Percentiles rank a stretch among this genome's conserved stretches.
Evolutionary conservation across 2,888 invertebrate genomes (phyloP).

Genomic region (Bimastos eiseni): DNA sequence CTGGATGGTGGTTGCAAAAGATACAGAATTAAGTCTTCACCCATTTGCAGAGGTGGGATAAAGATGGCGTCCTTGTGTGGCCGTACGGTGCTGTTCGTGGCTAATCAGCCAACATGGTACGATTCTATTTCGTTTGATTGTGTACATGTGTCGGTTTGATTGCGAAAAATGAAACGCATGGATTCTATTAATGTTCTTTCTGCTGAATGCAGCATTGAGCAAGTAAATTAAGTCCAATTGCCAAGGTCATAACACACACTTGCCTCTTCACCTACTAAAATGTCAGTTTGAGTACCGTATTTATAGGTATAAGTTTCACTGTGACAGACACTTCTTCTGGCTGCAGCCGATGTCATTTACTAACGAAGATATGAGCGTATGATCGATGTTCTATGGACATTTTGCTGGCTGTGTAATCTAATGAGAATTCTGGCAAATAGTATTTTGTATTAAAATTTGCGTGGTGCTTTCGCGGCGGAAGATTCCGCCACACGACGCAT

Average conservation of each 20-base stretch:
- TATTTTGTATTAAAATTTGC: no score
- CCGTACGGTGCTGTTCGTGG: conserved; percentile 9
- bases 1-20: background rate
- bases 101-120: background rate
- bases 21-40: background rate
- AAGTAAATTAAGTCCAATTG: background rate
- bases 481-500: no score
- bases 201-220: background rate
- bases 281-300: background rate
- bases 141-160: background rate
- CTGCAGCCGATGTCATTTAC: background rate
- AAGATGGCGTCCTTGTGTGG: conserved; percentile 25
- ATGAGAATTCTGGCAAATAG: background rate
- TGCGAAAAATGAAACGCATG: background rate
- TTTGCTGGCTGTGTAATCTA: background rate
- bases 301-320: background rate
- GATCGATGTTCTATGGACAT: background rate
- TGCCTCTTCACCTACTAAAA: background rate
- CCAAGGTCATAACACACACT: conserved; percentile 2
- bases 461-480: no score
- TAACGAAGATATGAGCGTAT: background rate
- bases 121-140: background rate
- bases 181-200: background rate
- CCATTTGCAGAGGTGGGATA: conserved; percentile 9
- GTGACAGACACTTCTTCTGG: background rate